Percentiles rank a stretch among this genome's conserved stretches.
These are phyloP conservation scores for Xyrichtys novacula DNA, from an alignment of 2,797 vertebrate species.

Conservation along the genomic window DNA sequence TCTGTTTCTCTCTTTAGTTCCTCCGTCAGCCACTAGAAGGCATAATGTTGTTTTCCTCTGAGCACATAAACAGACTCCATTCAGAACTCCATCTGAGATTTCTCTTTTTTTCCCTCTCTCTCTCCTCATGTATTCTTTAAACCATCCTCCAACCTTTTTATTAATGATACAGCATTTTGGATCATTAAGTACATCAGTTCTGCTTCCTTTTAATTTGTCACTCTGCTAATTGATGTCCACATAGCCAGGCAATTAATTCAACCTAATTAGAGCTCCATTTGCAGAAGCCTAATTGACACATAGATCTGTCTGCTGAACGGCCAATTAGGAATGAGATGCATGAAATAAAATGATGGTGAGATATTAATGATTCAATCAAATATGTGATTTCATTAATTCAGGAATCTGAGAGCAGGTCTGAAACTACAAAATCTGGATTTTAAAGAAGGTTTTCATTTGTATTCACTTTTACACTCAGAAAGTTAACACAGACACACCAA, in stretches of 20 bases:
- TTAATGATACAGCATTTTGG: conserved; percentile 20
- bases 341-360: conserved; percentile 46
- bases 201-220: conserved; percentile 73
- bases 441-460: not conserved
- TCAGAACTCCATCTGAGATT: not conserved
- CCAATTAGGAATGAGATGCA: conserved; percentile 68
- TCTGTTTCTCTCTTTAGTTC: conserved; percentile 28
- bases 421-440: not conserved
- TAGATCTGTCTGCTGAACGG: conserved; percentile 67
- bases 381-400: conserved; percentile 46
- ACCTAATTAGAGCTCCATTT: conserved; percentile 74
- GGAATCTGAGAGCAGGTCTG: conserved; percentile 9
- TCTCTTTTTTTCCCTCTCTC: not conserved
- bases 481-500: not conserved
- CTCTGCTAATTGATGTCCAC: conserved; percentile 67
- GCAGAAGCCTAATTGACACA: conserved; percentile 72
- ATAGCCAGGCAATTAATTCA: conserved; percentile 73
- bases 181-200: conserved; percentile 63
- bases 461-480: not conserved
- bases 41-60: conserved; percentile 29
- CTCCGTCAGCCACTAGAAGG: conserved; percentile 65
- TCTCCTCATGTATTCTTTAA: not conserved
- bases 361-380: conserved; percentile 66
- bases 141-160: conserved; percentile 17
- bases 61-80: not conserved